phyloP scores from a whole-genome alignment of 1,140 invertebrate genomes.

The Apis cerana region DNA sequence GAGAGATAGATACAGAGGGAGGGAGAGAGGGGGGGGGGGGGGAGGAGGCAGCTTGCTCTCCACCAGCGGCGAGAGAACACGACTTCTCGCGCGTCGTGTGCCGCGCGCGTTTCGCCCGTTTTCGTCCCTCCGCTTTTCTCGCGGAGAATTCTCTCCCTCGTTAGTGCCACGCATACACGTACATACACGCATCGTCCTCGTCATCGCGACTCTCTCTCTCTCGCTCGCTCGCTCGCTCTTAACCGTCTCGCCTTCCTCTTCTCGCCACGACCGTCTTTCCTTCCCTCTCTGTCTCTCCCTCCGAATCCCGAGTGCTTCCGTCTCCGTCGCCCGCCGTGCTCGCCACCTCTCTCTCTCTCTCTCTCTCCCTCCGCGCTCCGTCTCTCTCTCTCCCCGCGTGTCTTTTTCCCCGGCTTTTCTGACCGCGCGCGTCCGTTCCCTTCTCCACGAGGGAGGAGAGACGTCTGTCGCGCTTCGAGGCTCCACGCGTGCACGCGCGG shows the following conservation, averaged over 20 bases:
- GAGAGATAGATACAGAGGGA: not conserved
- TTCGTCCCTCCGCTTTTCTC: constrained; percentile 22
- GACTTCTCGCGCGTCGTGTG: not conserved
- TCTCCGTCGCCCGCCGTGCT: not conserved
- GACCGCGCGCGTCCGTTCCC: constrained; percentile 49
- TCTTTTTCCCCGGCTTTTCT: constrained; percentile 51
- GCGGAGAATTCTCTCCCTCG: constrained; percentile 45
- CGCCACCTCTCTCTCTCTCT: not conserved
- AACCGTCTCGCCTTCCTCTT: constrained; percentile 15
- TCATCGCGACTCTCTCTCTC: constrained; percentile 23
- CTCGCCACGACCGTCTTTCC: not conserved
- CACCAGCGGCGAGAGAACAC: not conserved
- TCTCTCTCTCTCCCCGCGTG: constrained; percentile 38
- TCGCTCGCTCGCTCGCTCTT: not conserved
- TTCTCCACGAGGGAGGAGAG: constrained; percentile 56
- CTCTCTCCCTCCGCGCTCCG: constrained; percentile 25
- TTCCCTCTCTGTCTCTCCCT: not conserved
- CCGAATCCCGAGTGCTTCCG: not conserved
- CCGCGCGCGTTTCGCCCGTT: constrained; percentile 5
- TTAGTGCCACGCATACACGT: constrained; percentile 13
- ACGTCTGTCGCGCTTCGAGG: constrained; percentile 54
- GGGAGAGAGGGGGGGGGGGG: not conserved
- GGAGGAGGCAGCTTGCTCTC: not conserved
- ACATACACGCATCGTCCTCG: not conserved
- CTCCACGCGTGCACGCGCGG: constrained; percentile 52